phyloP scores from a whole-genome alignment of 1,140 invertebrate genomes.

The Drosophila baimaii region DNA sequence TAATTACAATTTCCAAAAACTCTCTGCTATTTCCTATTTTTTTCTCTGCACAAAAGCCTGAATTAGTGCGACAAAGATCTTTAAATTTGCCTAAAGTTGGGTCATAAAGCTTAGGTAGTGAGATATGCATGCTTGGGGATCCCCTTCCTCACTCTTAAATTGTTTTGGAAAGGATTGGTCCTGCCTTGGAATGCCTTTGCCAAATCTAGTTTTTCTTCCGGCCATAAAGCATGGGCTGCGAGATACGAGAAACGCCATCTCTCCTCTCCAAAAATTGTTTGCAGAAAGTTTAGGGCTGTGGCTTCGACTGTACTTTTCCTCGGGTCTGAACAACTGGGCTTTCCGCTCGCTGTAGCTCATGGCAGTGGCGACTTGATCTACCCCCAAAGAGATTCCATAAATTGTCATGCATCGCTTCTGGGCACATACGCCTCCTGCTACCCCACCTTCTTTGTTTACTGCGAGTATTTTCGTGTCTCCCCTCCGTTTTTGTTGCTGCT shows the following conservation, averaged over 20 bases:
- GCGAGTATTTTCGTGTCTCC: constrained; percentile 24
- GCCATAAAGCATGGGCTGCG: constrained; percentile 6
- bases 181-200: constrained; percentile 15
- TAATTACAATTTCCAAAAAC: background rate
- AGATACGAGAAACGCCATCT: background rate
- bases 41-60: constrained; percentile 3
- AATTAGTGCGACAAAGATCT: constrained; percentile 4
- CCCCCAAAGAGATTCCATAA: constrained; percentile 32
- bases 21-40: background rate
- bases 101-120: background rate
- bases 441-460: constrained; percentile 32
- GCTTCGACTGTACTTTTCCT: background rate
- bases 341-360: constrained; percentile 20
- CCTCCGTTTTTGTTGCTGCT: constrained; percentile 36
- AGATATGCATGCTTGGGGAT: background rate
- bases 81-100: background rate
- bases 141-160: constrained; percentile 4
- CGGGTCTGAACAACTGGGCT: background rate
- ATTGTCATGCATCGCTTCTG: constrained; percentile 38
- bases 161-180: constrained; percentile 8
- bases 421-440: constrained; percentile 2
- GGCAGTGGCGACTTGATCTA: constrained; percentile 32
- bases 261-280: background rate
- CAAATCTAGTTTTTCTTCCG: constrained; percentile 9
- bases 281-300: constrained; percentile 11